phyloP scores from a whole-genome alignment of 2,113 vertebrate genomes.

The Cichladusa arquata region DNA sequence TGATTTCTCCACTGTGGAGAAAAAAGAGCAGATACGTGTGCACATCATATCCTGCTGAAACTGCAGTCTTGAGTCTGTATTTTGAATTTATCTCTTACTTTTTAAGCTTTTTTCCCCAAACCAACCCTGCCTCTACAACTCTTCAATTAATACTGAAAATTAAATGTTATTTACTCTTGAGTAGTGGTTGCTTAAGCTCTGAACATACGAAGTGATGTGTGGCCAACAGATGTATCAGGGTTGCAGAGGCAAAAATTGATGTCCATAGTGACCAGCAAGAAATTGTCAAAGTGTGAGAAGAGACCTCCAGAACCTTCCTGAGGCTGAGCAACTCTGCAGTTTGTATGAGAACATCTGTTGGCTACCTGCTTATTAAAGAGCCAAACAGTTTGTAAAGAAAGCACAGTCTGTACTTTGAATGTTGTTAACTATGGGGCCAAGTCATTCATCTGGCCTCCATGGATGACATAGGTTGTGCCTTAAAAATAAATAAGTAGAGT shows the following conservation, averaged over 20 bases:
- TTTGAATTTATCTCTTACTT: neutral
- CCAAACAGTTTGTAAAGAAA: neutral
- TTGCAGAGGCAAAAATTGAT: neutral
- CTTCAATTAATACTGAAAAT: neutral
- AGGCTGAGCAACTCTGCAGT: neutral
- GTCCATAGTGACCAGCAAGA: neutral
- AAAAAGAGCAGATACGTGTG: neutral
- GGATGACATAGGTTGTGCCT: neutral
- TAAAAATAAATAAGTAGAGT: neutral
- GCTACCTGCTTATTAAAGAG: neutral
- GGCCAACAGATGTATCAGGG: neutral
- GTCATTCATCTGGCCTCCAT: neutral
- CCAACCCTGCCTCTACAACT: neutral
- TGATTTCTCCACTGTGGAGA: neutral
- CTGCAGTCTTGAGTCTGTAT: neutral
- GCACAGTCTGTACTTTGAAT: neutral
- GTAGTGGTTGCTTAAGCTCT: neutral
- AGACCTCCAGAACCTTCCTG: neutral
- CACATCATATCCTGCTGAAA: neutral
- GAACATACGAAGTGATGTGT: neutral
- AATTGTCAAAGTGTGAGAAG: neutral
- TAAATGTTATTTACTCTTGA: neutral
- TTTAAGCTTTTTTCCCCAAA: neutral
- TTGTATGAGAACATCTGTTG: constrained; percentile 9
- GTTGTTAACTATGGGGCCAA: neutral